Evolutionary conservation across 2,113 vertebrate genomes (phyloP).

Genomic region (Varanus salvator): DNA sequence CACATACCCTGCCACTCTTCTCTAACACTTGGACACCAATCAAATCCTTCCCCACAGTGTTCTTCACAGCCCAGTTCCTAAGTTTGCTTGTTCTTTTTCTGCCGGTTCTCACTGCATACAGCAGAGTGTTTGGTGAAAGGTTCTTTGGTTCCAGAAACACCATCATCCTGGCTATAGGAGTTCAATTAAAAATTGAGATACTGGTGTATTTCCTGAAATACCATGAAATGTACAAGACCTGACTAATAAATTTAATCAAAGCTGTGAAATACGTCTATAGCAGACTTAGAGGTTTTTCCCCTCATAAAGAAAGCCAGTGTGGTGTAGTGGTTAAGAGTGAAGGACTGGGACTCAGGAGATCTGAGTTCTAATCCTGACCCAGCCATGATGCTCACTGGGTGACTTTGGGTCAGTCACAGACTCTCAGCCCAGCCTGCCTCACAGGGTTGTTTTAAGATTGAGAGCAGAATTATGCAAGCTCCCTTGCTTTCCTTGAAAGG

Average conservation of each 20-base stretch:
- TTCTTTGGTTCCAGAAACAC: background rate
- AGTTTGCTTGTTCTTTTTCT: background rate
- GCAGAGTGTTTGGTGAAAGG: background rate
- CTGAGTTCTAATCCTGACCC: no score
- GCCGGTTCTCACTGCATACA: background rate
- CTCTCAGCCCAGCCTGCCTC: no score
- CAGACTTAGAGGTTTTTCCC: no score
- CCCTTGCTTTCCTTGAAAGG: no score
- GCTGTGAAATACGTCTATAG: background rate
- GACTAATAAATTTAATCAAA: background rate
- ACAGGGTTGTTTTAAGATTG: no score
- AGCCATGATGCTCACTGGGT: no score
- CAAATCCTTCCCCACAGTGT: background rate
- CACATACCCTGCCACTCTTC: background rate
- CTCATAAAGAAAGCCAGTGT: no score
- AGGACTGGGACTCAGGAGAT: no score
- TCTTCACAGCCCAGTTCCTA: background rate
- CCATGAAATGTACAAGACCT: background rate
- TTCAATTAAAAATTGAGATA: background rate
- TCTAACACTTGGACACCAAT: background rate
- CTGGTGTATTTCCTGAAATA: background rate
- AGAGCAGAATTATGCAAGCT: no score
- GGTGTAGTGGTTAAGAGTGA: no score
- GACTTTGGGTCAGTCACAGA: no score
- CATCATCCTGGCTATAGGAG: background rate